Conservation (phyloP, 2,888 invertebrate genomes). For the Ischnura elegans region DNA sequence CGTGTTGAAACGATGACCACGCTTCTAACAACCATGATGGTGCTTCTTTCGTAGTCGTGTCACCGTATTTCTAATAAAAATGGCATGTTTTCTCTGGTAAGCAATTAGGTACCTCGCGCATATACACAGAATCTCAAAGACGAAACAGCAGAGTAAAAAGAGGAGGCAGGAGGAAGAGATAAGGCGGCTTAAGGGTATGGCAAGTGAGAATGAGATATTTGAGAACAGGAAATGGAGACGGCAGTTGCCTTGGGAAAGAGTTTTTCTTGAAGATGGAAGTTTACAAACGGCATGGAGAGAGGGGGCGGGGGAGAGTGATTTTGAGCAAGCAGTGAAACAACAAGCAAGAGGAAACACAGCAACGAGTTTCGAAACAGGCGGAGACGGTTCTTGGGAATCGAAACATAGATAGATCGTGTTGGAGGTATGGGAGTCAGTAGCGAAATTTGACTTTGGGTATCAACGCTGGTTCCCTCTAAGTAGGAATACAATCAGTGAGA, state of each 20-base stretch:
- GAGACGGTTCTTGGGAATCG: constrained; percentile 34
- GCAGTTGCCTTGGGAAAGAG: constrained; percentile 22
- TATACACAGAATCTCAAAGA: too few species aligned
- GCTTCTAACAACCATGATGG: too few species aligned
- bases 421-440: not conserved
- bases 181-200: not conserved
- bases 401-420: not conserved
- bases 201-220: not conserved
- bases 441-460: not conserved
- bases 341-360: constrained; percentile 52
- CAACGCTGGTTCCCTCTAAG: not conserved
- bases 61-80: too few species aligned
- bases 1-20: too few species aligned
- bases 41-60: too few species aligned
- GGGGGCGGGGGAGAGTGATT: not conserved
- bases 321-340: constrained; percentile 52
- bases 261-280: constrained; percentile 33
- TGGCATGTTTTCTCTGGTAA: too few species aligned
- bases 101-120: too few species aligned
- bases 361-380: not conserved
- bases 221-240: not conserved
- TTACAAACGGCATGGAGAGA: constrained; percentile 42
- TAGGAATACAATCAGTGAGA: not conserved
- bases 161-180: not conserved
- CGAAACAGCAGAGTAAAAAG: not conserved